Conservation (phyloP, 2,113 vertebrate species). For the Catharus fuscescens region DNA sequence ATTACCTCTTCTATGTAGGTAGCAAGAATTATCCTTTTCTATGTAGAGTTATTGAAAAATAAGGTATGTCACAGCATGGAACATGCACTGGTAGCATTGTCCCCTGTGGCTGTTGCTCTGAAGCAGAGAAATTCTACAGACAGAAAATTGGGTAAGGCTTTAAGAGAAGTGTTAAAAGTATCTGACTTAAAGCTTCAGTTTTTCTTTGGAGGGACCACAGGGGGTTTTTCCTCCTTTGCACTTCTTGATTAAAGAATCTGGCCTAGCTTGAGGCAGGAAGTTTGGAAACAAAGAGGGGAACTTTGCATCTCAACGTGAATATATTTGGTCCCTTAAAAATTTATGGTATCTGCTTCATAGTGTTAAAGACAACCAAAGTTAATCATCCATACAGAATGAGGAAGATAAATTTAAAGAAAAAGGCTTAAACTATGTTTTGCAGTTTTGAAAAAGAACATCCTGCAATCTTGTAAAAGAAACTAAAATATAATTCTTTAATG, state of each 20-base stretch:
- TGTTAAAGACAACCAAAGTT: not conserved
- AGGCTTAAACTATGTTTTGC: not conserved
- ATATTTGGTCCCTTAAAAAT: not conserved
- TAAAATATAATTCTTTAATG: not conserved
- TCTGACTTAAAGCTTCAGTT: not conserved
- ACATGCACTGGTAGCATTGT: not conserved
- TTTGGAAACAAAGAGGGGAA: not conserved
- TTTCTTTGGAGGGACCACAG: not conserved
- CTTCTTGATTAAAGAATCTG: not conserved
- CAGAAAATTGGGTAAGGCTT: not conserved
- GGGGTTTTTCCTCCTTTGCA: not conserved
- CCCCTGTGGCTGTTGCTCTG: not conserved
- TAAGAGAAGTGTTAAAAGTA: not conserved
- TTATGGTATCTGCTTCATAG: not conserved
- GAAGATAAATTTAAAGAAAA: not conserved
- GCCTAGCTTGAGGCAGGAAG: not conserved
- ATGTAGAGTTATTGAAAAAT: not conserved
- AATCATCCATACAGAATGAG: not conserved
- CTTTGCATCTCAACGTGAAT: not conserved
- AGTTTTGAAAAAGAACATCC: not conserved
- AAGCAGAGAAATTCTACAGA: not conserved
- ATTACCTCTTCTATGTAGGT: not conserved
- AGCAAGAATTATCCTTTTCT: not conserved
- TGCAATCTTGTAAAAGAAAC: not conserved
- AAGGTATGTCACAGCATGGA: not conserved